Conservation (phyloP, 2,113 vertebrate species). For the Etheostoma spectabile region DNA sequence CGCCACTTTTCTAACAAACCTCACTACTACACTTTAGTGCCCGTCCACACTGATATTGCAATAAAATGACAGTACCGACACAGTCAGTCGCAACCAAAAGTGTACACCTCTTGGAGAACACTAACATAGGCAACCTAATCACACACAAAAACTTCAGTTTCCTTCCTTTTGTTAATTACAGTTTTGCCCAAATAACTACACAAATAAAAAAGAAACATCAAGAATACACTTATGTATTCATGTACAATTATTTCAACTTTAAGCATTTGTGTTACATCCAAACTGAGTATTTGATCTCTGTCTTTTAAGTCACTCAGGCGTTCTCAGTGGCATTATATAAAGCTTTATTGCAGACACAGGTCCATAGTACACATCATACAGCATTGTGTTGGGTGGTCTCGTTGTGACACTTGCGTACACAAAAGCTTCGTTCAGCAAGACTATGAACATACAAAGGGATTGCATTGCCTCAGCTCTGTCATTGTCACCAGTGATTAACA, state of each 20-base stretch:
- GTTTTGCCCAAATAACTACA: background rate
- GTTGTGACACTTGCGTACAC: constrained; percentile 51
- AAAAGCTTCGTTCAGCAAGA: constrained; percentile 41
- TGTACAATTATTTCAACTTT: background rate
- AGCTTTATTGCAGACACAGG: too few relatives aligned
- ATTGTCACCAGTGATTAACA: constrained; percentile 54
- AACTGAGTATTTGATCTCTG: constrained; percentile 7
- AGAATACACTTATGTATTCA: too few relatives aligned
- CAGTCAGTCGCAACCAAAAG: background rate
- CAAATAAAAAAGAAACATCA: background rate
- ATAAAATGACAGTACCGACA: background rate
- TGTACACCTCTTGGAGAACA: background rate
- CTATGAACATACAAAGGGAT: constrained; percentile 42
- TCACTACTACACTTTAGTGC: background rate
- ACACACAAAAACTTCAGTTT: background rate
- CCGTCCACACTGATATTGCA: background rate
- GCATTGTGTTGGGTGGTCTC: constrained; percentile 49
- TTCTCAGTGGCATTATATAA: constrained; percentile 12
- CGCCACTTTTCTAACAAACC: background rate
- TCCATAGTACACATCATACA: too few relatives aligned
- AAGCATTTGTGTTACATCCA: background rate
- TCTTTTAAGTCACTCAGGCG: constrained; percentile 11
- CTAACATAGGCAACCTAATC: too few relatives aligned
- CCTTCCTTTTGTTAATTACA: background rate
- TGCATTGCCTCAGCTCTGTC: constrained; percentile 44